Conservation (phyloP, 2,888 invertebrate species). For the Temnothorax unifasciatus region DNA sequence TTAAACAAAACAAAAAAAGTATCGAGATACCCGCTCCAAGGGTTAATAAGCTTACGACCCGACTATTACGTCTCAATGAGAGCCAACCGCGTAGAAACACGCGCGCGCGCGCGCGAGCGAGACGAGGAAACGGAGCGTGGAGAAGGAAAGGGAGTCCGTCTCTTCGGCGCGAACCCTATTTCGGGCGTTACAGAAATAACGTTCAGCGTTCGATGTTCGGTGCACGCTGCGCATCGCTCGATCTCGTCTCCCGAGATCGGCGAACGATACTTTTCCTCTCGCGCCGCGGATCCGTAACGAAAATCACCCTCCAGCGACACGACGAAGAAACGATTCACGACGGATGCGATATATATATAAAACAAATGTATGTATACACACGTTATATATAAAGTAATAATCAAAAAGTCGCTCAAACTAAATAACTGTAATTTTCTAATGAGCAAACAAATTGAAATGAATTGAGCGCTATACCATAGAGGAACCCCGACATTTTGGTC, state of each 20-base stretch:
- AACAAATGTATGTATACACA: no score
- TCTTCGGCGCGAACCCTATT: conserved; percentile 67
- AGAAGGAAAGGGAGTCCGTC: conserved; percentile 47
- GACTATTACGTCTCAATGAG: conserved; percentile 64
- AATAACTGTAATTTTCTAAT: background rate
- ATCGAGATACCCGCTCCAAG: background rate
- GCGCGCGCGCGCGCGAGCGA: conserved; percentile 63
- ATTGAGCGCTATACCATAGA: background rate
- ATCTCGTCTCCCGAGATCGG: conserved; percentile 41
- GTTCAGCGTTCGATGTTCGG: conserved; percentile 70
- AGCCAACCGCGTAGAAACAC: conserved; percentile 51
- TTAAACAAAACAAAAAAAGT: background rate
- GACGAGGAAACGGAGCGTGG: conserved; percentile 66
- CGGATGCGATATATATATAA: no score
- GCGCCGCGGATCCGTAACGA: background rate
- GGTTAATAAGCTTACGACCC: conserved; percentile 46
- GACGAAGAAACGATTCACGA: background rate
- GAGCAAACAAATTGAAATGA: background rate
- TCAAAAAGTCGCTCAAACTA: background rate
- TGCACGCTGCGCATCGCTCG: conserved; percentile 44
- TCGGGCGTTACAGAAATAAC: conserved; percentile 79
- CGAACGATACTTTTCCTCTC: conserved; percentile 28
- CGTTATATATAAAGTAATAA: background rate
- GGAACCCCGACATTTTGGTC: background rate
- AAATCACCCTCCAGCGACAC: background rate